phyloP scores from a whole-genome alignment of 1,140 invertebrate species.

The Drosophila obscura region DNA sequence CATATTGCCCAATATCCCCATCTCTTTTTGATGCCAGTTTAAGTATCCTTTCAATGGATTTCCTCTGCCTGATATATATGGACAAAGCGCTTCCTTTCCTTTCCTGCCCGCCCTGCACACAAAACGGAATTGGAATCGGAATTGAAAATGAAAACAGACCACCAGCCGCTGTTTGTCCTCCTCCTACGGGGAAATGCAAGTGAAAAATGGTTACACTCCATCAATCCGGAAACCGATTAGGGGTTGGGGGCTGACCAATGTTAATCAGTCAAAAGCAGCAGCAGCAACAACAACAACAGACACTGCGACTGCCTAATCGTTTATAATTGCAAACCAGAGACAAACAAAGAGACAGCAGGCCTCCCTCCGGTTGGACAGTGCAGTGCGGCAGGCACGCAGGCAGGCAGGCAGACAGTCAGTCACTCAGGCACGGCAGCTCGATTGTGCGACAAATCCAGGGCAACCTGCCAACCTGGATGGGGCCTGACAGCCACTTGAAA shows the following conservation, averaged over 20 bases:
- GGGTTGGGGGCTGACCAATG: background rate
- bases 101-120: too few species aligned
- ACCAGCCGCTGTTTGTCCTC: too few species aligned
- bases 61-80: too few species aligned
- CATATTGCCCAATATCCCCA: too few species aligned
- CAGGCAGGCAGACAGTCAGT: background rate
- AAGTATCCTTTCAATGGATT: too few species aligned
- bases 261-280: conserved; percentile 41
- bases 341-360: conserved; percentile 4
- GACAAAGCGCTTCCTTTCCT: too few species aligned
- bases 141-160: too few species aligned
- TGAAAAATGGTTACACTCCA: background rate
- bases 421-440: conserved; percentile 24
- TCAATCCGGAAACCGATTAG: too few species aligned
- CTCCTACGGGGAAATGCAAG: too few species aligned
- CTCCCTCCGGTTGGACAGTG: background rate
- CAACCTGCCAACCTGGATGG: conserved; percentile 14
- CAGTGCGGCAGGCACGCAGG: background rate
- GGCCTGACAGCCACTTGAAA: conserved; percentile 39
- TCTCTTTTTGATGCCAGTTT: too few species aligned
- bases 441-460: conserved; percentile 54
- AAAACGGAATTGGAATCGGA: too few species aligned
- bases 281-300: background rate
- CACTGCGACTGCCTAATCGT: conserved; percentile 9
- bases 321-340: conserved; percentile 41